These are phyloP conservation scores for Coremacera marginata DNA, from an alignment of 2,888 invertebrate genomes.

Conservation along the genomic window DNA sequence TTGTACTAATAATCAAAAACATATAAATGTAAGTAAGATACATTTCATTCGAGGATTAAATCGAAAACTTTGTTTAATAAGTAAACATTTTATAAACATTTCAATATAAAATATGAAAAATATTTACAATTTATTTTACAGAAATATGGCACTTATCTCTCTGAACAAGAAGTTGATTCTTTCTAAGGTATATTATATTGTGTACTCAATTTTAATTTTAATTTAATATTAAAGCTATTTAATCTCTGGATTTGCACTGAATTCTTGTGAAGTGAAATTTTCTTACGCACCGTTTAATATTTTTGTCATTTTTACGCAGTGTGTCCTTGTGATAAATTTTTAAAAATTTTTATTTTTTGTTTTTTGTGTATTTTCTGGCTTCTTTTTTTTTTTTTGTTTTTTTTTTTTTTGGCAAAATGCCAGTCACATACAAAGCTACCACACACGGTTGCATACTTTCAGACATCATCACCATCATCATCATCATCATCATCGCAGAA, in stretches of 20 bases:
- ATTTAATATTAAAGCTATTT: neutral
- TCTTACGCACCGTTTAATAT: neutral
- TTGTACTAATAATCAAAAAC: too few species aligned
- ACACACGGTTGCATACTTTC: neutral
- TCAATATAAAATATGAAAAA: too few species aligned
- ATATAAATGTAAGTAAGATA: too few species aligned
- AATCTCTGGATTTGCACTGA: too few species aligned
- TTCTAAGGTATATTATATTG: neutral
- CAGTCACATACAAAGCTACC: neutral
- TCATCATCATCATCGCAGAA: constrained; percentile 8
- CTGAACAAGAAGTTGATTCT: too few species aligned
- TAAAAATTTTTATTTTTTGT: neutral
- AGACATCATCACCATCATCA: neutral
- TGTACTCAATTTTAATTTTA: neutral
- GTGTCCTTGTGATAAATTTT: neutral
- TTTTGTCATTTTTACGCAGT: neutral
- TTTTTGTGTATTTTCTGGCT: neutral
- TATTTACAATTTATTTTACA: too few species aligned
- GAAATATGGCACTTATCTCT: too few species aligned
- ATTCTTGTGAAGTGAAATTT: neutral
- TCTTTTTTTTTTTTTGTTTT: neutral
- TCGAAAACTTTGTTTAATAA: too few species aligned
- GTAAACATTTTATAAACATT: too few species aligned
- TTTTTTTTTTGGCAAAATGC: neutral
- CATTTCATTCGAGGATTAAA: too few species aligned